Conservation (phyloP, 2,888 invertebrate genomes). For the Agrypnus murinus region DNA sequence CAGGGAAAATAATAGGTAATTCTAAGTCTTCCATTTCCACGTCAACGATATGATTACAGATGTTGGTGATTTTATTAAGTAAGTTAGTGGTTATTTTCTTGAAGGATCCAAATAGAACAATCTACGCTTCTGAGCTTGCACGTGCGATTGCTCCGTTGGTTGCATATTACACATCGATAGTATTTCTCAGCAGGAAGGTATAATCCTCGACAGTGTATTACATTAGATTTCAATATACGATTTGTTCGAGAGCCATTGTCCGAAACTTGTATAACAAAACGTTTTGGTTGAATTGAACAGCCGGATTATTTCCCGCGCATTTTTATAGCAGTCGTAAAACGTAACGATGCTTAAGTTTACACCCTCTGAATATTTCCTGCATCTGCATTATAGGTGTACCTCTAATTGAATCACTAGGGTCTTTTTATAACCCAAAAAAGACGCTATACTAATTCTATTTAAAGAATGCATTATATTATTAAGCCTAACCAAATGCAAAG, state of each 20-base stretch:
- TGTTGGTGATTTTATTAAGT: too few relatives aligned
- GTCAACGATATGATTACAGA: too few relatives aligned
- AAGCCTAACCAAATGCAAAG: too few relatives aligned
- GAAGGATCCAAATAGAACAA: background rate
- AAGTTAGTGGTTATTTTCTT: too few relatives aligned
- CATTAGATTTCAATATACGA: constrained; percentile 52
- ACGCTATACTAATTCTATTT: constrained; percentile 22
- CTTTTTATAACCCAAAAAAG: background rate
- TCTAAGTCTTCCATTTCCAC: too few relatives aligned
- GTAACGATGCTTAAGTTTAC: constrained; percentile 52
- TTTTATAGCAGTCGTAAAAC: constrained; percentile 56
- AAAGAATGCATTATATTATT: background rate
- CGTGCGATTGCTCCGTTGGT: constrained; percentile 40
- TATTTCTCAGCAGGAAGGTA: constrained; percentile 51
- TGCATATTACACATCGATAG: constrained; percentile 50
- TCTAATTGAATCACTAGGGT: constrained; percentile 29
- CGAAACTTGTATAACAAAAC: constrained; percentile 41
- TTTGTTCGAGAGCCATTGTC: constrained; percentile 50
- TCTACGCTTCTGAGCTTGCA: constrained; percentile 45
- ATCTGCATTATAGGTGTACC: constrained; percentile 29
- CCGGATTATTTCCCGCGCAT: constrained; percentile 56
- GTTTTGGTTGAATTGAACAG: constrained; percentile 45
- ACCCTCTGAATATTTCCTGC: constrained; percentile 38
- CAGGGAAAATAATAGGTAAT: too few relatives aligned
- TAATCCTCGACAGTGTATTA: constrained; percentile 50